Evolutionary conservation across 2,888 invertebrate genomes (phyloP), one percentile per base, ranked within the genome.

Genomic region (Brachyptera putata): DNA sequence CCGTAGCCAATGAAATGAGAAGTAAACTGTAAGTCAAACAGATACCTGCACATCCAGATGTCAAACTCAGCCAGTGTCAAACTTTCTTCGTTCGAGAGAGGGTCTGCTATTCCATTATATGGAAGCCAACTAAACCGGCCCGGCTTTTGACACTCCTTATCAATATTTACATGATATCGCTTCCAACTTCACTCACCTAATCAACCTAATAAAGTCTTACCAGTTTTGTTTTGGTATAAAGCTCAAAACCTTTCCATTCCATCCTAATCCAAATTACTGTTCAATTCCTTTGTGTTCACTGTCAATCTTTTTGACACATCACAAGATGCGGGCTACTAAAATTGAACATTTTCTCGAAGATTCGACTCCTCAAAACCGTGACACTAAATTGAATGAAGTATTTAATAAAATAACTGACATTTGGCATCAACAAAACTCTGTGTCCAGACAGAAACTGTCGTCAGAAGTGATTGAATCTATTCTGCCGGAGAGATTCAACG

Each of bases 321-420:
- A n/a, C 34, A 36, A 18, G 16, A 61, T 61, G 61, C 57, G 50
- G 22, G 61, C 53, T 9, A 56, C 49, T 22, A 57, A 61, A n/a
- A 39, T 61, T 46, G 61, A 61, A 58, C 61, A 58, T 56, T 61
- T 61, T 36, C 49, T 58, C 41, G 64, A 64, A 39, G 59, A 62
- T 30, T 41, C 46, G 22, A 34, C 59, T 14, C 55, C 59, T 36
- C 62, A 61, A 22, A 60, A 64, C 36, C 62, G 62, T 50, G 65
- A 66, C 43, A 60, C 62, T 37, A 66, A 61, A 50, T 61, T 67
- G 48, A 63, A 66, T 55, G 66, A 63, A 41, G 67, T 67, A n/a
- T 67, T 67, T 61, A 66, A 67, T 61, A 67, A 67, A 62, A 65
- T 67, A 56, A 63, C 67, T 18, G 65, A 67, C 59, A 64, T 67